A percentile compares a stretch with the other conserved stretches of the same genome.
These are phyloP conservation scores for Agrochola lota DNA, from an alignment of 2,888 invertebrate species.

Conservation along the genomic window DNA sequence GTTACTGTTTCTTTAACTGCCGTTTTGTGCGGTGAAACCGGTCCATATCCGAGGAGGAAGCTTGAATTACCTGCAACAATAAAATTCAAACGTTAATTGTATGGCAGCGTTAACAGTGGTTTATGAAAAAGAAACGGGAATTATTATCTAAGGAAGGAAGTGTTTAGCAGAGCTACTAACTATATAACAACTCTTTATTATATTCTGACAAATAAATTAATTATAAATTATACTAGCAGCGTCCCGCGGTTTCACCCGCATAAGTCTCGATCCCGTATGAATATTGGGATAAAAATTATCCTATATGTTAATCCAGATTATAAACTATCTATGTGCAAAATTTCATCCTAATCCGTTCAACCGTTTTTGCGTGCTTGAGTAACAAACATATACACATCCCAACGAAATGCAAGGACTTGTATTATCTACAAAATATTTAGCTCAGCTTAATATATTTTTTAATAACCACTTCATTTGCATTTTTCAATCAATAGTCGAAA, in stretches of 20 bases:
- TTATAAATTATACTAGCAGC: not conserved
- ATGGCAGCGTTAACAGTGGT: not conserved
- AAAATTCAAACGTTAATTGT: conserved; percentile 8
- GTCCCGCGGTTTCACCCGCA: not conserved
- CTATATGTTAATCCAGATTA: not conserved
- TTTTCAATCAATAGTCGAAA: conserved; percentile 31
- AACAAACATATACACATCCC: not conserved
- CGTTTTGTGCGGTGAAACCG: conserved; percentile 48
- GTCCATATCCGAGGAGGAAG: conserved; percentile 51
- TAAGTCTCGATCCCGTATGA: accelerated
- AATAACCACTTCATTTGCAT: conserved; percentile 11
- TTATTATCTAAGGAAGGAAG: not conserved
- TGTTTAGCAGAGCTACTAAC: not conserved
- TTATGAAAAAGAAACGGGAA: not conserved
- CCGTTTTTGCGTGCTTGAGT: not conserved
- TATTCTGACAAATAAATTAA: not conserved
- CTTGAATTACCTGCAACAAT: conserved; percentile 54
- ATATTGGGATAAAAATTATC: not conserved
- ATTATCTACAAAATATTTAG: not conserved
- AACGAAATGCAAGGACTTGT: no score
- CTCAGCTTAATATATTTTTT: not conserved
- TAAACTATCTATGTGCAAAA: not conserved
- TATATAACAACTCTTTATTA: not conserved
- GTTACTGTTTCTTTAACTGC: conserved; percentile 45
- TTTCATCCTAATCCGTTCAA: not conserved